A percentile compares a stretch with the other conserved stretches of the same genome.
Evolutionary conservation across 2,113 vertebrate genomes (phyloP).

Genomic region (Actenoides hombroni): DNA sequence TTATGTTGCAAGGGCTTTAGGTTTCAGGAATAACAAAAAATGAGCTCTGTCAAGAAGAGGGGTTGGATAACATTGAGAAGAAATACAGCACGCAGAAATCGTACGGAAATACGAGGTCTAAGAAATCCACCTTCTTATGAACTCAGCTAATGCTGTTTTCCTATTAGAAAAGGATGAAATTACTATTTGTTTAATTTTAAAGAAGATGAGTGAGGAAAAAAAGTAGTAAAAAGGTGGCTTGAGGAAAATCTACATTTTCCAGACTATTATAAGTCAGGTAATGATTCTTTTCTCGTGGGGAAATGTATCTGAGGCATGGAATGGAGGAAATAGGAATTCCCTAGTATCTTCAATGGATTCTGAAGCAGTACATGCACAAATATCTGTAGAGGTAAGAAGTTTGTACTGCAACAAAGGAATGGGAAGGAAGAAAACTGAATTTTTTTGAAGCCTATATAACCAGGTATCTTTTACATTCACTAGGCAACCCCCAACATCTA

Average conservation of each 20-base stretch:
- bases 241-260: background rate
- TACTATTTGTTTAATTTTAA: background rate
- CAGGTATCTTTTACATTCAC: background rate
- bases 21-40: conserved; percentile 58
- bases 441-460: background rate
- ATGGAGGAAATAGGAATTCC: background rate
- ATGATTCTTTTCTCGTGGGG: background rate
- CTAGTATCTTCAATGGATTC: background rate
- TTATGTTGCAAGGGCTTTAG: conserved; percentile 41
- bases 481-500: background rate
- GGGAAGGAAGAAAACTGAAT: background rate
- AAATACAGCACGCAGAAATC: background rate
- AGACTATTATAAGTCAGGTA: background rate
- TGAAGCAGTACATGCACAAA: background rate
- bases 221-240: background rate
- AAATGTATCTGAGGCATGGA: background rate
- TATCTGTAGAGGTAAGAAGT: background rate
- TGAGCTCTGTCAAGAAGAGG: conserved; percentile 7
- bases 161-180: background rate
- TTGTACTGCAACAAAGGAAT: background rate
- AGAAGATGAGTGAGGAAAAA: background rate
- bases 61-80: conserved; percentile 9
- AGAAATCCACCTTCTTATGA: background rate
- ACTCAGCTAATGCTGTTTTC: background rate
- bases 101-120: background rate